These are phyloP conservation scores for Metopia argyrocephala DNA, from an alignment of 2,888 invertebrate species.

Conservation along the genomic window DNA sequence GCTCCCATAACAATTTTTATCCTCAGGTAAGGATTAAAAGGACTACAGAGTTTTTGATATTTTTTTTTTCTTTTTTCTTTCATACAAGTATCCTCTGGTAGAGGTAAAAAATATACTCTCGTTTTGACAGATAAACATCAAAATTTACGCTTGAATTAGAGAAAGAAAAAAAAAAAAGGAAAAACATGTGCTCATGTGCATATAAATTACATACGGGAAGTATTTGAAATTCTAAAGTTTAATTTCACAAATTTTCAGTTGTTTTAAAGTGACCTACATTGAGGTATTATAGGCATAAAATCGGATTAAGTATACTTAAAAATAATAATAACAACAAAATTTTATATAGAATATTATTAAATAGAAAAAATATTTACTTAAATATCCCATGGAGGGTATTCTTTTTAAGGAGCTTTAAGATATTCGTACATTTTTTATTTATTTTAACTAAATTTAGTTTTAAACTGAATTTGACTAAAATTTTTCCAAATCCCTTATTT, in stretches of 20 bases:
- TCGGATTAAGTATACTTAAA: too few species aligned
- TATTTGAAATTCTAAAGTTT: not conserved
- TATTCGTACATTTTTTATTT: too few species aligned
- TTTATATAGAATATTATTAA: too few species aligned
- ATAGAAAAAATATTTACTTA: too few species aligned
- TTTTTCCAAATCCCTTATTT: too few species aligned
- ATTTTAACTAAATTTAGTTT: too few species aligned
- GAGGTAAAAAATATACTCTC: slow-evolving; percentile 40
- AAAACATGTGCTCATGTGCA: not conserved
- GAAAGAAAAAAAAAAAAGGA: not conserved
- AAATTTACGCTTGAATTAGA: slow-evolving; percentile 50
- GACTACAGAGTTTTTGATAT: slow-evolving; percentile 29
- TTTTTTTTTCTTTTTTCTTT: slow-evolving; percentile 16
- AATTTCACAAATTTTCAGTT: slow-evolving; percentile 4
- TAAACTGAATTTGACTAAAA: too few species aligned
- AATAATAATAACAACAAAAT: too few species aligned
- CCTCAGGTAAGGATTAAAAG: slow-evolving; percentile 22
- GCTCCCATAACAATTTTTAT: not conserved
- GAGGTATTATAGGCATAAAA: too few species aligned
- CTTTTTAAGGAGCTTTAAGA: too few species aligned
- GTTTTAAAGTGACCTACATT: not conserved
- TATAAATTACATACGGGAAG: not conserved
- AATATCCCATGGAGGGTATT: too few species aligned
- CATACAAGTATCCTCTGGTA: too few species aligned
- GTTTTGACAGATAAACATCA: slow-evolving; percentile 60